Percentiles rank a stretch among this genome's conserved stretches.
Evolutionary conservation across 2,113 vertebrate species (phyloP).

Genomic region (Elachura formosa): DNA sequence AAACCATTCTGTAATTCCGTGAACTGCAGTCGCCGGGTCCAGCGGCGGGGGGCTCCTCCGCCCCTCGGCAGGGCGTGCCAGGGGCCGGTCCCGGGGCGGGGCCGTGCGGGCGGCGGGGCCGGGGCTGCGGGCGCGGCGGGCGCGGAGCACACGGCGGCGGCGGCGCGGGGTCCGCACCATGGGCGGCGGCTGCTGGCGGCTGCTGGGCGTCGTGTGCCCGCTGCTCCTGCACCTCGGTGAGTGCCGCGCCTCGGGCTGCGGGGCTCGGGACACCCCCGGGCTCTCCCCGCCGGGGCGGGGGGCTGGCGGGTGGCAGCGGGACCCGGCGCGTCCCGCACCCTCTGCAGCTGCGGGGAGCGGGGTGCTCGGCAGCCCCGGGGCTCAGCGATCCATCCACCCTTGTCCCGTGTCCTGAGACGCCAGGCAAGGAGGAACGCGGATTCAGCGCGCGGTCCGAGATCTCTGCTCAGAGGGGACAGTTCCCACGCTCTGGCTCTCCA

Average conservation of each 20-base stretch:
- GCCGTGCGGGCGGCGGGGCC: neutral
- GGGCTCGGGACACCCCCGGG: neutral
- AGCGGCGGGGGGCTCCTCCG: neutral
- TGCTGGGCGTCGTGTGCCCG: neutral
- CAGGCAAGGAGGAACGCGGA: neutral
- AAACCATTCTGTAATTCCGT: no score
- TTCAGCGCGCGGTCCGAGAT: neutral
- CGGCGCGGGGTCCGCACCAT: neutral
- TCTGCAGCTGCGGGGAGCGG: neutral
- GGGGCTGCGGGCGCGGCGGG: neutral
- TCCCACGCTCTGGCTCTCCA: neutral
- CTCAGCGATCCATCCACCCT: neutral
- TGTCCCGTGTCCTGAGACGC: neutral
- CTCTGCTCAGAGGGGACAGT: neutral
- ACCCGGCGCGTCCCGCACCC: neutral
- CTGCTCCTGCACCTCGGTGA: slow-evolving; percentile 31
- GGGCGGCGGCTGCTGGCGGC: slow-evolving; percentile 16
- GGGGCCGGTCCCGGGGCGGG: neutral
- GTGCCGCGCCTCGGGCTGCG: neutral
- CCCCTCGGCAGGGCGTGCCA: neutral
- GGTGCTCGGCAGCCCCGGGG: neutral
- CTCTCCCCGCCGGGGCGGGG: neutral
- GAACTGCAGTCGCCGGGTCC: no score
- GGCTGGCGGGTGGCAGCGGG: neutral
- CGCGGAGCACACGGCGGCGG: neutral